Percentiles rank a stretch among this genome's conserved stretches.
Evolutionary conservation across 2,113 vertebrate species (phyloP).

Genomic region (Gambusia affinis): DNA sequence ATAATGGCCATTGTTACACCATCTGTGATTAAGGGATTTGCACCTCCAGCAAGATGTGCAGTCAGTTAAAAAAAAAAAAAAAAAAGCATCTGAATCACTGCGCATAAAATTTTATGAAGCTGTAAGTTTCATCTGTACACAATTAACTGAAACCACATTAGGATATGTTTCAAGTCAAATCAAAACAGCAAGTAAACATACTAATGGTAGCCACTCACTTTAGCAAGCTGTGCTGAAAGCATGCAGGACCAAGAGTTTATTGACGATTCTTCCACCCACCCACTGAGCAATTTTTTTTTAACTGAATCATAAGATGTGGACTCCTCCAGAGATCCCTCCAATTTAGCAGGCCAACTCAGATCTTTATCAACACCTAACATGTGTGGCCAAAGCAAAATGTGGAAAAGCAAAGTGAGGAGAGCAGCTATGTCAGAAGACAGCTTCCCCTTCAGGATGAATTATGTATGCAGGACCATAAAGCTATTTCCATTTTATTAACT

Average conservation of each 20-base stretch:
- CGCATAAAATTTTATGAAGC: too few relatives aligned
- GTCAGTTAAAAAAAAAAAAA: not conserved
- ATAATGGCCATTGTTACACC: not conserved
- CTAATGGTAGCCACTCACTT: too few relatives aligned
- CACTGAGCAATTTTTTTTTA: not conserved
- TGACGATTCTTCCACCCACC: not conserved
- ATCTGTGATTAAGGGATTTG: not conserved
- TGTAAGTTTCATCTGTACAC: too few relatives aligned
- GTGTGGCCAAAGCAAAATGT: conserved; percentile 22
- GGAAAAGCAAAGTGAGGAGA: conserved; percentile 38
- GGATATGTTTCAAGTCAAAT: too few relatives aligned
- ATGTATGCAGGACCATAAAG: conserved; percentile 57
- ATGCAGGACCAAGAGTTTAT: not conserved
- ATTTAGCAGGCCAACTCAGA: not conserved
- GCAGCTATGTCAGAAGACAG: conserved; percentile 31
- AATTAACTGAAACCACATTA: too few relatives aligned
- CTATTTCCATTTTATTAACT: conserved; percentile 56
- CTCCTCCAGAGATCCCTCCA: conserved; percentile 16
- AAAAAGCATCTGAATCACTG: too few relatives aligned
- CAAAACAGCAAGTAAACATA: too few relatives aligned
- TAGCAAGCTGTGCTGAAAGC: not conserved
- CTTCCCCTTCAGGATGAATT: conserved; percentile 39
- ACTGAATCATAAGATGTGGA: conserved; percentile 5
- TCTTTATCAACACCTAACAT: conserved; percentile 16
- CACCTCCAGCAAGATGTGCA: not conserved